Evolutionary conservation across 2,113 vertebrate species (phyloP).

Genomic region (Platysternon megacephalum): DNA sequence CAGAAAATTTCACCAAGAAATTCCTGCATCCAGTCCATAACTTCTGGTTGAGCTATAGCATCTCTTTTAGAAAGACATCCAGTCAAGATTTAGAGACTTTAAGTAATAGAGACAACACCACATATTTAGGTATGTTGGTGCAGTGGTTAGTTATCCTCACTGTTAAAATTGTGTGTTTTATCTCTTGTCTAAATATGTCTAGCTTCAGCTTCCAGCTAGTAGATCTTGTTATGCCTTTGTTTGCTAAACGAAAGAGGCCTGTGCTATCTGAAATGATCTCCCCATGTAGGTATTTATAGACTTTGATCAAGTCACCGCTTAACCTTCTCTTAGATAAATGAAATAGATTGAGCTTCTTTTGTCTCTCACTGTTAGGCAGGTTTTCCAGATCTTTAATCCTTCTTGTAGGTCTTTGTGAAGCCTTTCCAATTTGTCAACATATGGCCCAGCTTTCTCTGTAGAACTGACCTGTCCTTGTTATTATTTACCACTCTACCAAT

Average conservation of each 20-base stretch:
- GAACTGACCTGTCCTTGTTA: not conserved
- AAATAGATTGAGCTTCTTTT: not conserved
- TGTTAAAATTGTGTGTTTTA: not conserved
- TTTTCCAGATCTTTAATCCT: not conserved
- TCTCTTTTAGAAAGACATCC: not conserved
- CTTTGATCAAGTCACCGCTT: not conserved
- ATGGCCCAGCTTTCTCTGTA: not conserved
- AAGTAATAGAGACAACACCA: not conserved
- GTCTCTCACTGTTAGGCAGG: not conserved
- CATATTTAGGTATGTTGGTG: not conserved
- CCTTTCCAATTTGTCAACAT: not conserved
- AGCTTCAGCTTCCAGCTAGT: not conserved
- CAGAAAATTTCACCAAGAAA: not conserved
- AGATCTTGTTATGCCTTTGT: not conserved
- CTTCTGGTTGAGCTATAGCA: not conserved
- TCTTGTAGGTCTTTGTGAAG: not conserved
- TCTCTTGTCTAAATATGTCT: not conserved
- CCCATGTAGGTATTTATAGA: not conserved
- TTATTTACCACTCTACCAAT: not conserved
- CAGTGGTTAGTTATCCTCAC: not conserved
- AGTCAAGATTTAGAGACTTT: not conserved
- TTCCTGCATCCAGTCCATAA: not conserved
- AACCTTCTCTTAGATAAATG: not conserved
- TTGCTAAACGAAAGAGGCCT: not conserved
- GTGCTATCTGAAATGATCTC: not conserved